A percentile compares a stretch with the other conserved stretches of the same genome.
phyloP scores from a whole-genome alignment of 2,888 invertebrate genomes.

The Nomada goodeniana region DNA sequence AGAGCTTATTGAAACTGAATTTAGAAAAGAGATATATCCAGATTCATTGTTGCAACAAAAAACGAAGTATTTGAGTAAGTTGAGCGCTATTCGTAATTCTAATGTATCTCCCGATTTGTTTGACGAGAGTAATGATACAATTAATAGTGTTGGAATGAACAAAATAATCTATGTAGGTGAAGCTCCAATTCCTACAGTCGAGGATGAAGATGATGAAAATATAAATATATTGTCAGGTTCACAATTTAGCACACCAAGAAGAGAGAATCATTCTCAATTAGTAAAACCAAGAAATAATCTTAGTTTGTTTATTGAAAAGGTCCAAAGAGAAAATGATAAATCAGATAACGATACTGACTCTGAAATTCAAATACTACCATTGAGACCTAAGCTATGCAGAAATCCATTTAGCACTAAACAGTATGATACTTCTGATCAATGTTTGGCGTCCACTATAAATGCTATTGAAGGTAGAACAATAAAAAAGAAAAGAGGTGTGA shows the following conservation, averaged over 20 bases:
- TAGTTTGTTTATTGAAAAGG: conserved; percentile 75
- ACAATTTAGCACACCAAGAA: conserved; percentile 37
- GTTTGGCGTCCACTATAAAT: conserved; percentile 1
- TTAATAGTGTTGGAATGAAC: not conserved
- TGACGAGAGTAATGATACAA: conserved; percentile 58
- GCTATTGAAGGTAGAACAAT: not conserved
- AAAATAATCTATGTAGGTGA: not conserved
- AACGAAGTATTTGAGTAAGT: conserved; percentile 7
- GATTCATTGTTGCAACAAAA: conserved; percentile 10
- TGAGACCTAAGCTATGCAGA: conserved; percentile 30
- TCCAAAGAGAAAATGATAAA: conserved; percentile 72
- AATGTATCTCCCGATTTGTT: conserved; percentile 75
- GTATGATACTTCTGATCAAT: conserved; percentile 15
- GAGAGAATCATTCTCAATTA: conserved; percentile 34
- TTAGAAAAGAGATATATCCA: not conserved
- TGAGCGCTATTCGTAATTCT: conserved; percentile 2
- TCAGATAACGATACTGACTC: conserved; percentile 63
- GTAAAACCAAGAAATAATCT: conserved; percentile 70
- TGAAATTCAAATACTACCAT: conserved; percentile 51
- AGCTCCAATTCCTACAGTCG: not conserved
- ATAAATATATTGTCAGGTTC: conserved; percentile 25
- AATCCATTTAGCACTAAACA: conserved; percentile 72
- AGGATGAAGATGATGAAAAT: not conserved
- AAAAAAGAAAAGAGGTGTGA: conserved; percentile 33
- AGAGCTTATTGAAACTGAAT: not conserved